Base-by-base conservation (phyloP, 2,888 invertebrate species). In the Labia minor region DNA sequence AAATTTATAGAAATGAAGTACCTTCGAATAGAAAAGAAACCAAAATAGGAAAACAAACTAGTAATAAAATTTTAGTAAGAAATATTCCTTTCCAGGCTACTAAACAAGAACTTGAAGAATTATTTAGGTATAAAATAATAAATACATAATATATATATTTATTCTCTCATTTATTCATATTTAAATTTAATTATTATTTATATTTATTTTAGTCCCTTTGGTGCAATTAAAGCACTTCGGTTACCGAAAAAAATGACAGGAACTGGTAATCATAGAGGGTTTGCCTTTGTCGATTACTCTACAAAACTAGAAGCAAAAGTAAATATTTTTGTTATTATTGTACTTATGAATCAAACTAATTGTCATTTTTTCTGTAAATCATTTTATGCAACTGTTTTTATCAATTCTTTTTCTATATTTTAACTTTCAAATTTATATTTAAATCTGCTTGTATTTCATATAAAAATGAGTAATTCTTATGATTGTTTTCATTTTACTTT, bases 31-130 rank as follows among this genome's bases (percentile, higher is more conserved):
- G 84, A 72, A 89, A 89, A 75, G 78, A 76, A 33, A 77, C 80
- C 18, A 86, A 83, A 70, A 78, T 75, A 71, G 73, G 74, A 68
- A 77, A 77, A 71, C 77, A 77, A 73, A 77, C 74, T 8, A 77
- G 80, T 1, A 86, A 91, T 0, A 99, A 98, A 80, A 90, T 99
- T 70, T 81, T 97, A 3, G 91, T 97, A 0, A 82, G 93, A 71
- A 99, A 99, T 78, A 87, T 99, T 71, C 95, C 98, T 0, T 99
- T 99, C 83, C 93, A 98, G 81, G 96, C 96, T 0, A 93, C 88
- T 66, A 79, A 80, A 64, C 84, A 85, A 67, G 94, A 95, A 83
- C 80, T 95, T 67, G 82, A 84, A 65, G 91, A 95, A 77, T 83
- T 97, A 72, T 97, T 97, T 79, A 89, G 88, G 93, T 94, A n/a